These are phyloP conservation scores for Anodontia alba DNA, from an alignment of 2,888 invertebrate species.

Conservation along the genomic window DNA sequence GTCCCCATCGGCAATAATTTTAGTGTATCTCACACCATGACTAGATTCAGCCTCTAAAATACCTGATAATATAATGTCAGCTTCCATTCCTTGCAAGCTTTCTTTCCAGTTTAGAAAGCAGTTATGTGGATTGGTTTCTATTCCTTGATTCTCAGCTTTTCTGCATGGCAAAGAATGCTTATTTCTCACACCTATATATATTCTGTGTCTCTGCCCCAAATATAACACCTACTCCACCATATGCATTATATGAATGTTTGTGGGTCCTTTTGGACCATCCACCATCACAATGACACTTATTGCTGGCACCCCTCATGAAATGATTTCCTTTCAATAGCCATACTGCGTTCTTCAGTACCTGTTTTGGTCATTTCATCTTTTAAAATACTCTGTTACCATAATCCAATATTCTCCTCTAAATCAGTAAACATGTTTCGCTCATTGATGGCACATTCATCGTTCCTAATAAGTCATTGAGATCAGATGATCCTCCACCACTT, in stretches of 20 bases:
- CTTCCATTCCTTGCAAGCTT: constrained; percentile 46
- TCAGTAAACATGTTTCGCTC: constrained; percentile 20
- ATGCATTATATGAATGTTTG: constrained; percentile 60
- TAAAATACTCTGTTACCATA: constrained; percentile 28
- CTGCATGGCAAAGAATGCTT: constrained; percentile 57
- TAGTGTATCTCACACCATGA: too few species aligned
- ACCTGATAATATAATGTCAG: constrained; percentile 29
- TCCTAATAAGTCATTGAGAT: constrained; percentile 39
- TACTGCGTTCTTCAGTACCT: constrained; percentile 42
- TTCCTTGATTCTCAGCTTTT: constrained; percentile 21
- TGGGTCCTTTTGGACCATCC: constrained; percentile 59
- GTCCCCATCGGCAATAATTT: constrained; percentile 48
- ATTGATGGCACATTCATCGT: constrained; percentile 42
- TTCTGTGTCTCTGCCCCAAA: constrained; percentile 50
- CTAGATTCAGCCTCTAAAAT: constrained; percentile 48
- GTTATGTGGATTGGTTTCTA: constrained; percentile 23
- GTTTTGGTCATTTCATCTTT: constrained; percentile 28
- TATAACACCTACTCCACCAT: constrained; percentile 61
- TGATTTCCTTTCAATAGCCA: constrained; percentile 38
- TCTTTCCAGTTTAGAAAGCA: constrained; percentile 56
- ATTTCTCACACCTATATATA: constrained; percentile 61
- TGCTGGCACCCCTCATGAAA: constrained; percentile 56
- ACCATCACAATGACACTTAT: constrained; percentile 60
- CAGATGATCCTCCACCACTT: constrained; percentile 41
- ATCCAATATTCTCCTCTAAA: constrained; percentile 35